Conservation (phyloP, 2,797 vertebrate species). For the Zalophus californianus region DNA sequence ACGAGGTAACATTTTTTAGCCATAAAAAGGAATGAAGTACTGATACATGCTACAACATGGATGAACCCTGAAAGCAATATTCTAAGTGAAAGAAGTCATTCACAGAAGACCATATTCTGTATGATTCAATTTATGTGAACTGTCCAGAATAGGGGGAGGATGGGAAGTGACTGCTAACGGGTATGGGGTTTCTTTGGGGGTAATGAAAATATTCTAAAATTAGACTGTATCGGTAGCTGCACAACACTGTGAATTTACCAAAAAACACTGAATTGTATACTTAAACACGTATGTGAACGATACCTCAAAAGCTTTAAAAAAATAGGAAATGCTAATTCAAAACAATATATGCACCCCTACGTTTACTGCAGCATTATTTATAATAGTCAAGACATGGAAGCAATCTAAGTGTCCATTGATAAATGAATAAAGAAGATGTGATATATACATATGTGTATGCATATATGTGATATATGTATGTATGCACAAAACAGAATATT, state of each 20-base stretch:
- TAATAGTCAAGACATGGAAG: not conserved
- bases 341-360: not conserved
- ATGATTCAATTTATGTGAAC: not conserved
- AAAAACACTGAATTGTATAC: not conserved
- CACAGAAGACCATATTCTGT: not conserved
- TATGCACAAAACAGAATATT: not conserved
- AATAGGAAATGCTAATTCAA: not conserved
- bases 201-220: constrained; percentile 13
- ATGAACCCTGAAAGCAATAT: not conserved
- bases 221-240: not conserved
- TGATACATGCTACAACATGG: not conserved
- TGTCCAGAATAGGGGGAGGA: not conserved
- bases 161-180: not conserved
- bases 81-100: not conserved
- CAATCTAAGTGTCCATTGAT: not conserved
- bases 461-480: too few species aligned
- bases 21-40: constrained; percentile 23
- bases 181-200: not conserved
- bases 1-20: not conserved
- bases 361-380: not conserved
- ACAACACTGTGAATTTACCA: not conserved
- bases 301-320: not conserved
- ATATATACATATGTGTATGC: not conserved
- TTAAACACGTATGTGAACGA: constrained; percentile 27
- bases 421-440: not conserved